Evolutionary conservation across 2,113 vertebrate genomes (phyloP), one percentile per base, ranked within the genome.

Genomic region (Holacanthus passer): DNA sequence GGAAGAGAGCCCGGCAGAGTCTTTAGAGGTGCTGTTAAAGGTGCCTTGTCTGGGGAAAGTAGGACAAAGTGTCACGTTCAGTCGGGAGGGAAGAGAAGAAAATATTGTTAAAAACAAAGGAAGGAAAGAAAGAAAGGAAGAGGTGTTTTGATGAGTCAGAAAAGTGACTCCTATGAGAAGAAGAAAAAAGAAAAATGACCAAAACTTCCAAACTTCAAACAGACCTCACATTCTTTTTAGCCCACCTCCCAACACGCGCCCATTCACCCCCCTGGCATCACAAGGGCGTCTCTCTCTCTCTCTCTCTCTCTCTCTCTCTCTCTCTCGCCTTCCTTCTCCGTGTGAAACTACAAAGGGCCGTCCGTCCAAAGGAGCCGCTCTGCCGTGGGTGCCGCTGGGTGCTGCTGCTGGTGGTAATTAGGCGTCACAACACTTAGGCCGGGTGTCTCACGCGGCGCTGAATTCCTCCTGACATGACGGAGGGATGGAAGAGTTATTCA

Each of bases 391-490:
- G 91, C 86, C 73, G 83, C 79, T 14, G 89, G 88, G 71, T 79
- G 73, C 79, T 89, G 91, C 79, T 92, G 92, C 87, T 92, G 90
- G 83, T 93, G 93, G 93, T 94, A 94, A 94, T 94, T 94, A 94
- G 91, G 93, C 91, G 91, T 94, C 90, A 93, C 88, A 93, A 93
- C 92, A 93, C 93, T 94, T 93, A 91, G 86, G 80, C 86, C 77
- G 86, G 81, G 88, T 84, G 91, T 90, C 85, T 89, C 9, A 62
- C 63, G 35, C 82, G 14, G 66, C 71, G n/a, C 82, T 47, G 85
- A 78, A 94, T 93, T 88, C 81, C 84, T 89, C 89, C 90, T 93
- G 94, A 93, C 91, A 76, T 92, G 90, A 92, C 84, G 63, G 91
- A 94, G 83, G 74, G 91, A 94, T 85, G 88, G 83, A 90, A 68